phyloP scores from a whole-genome alignment of 2,113 vertebrate genomes.

The Clarias batrachus region DNA sequence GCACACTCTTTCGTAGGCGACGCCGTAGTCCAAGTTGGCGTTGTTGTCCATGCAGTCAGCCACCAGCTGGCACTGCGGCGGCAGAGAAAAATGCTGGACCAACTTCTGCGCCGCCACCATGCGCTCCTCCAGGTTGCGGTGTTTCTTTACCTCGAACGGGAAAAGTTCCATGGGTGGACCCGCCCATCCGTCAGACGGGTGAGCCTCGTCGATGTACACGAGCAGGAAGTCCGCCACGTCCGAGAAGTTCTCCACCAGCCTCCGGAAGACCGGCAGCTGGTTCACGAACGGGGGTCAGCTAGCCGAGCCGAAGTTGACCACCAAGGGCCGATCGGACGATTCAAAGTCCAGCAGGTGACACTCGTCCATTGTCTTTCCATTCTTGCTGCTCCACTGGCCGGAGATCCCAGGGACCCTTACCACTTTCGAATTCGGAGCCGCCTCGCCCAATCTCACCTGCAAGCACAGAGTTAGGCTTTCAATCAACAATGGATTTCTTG shows the following conservation, averaged over 20 bases:
- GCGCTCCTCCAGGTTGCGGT: constrained; percentile 88
- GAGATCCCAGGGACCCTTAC: constrained; percentile 76
- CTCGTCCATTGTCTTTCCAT: constrained; percentile 63
- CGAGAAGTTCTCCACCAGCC: constrained; percentile 92
- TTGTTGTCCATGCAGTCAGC: constrained; percentile 98
- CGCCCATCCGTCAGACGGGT: constrained; percentile 94
- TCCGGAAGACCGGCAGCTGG: constrained; percentile 90
- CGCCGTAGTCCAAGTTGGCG: constrained; percentile 90
- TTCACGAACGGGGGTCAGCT: constrained; percentile 96
- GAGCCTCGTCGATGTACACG: constrained; percentile 97
- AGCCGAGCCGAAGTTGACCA: constrained; percentile 96
- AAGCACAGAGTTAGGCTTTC: constrained; percentile 17
- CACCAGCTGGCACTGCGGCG: constrained; percentile 88
- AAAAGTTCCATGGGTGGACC: constrained; percentile 80
- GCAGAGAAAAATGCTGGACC: constrained; percentile 84
- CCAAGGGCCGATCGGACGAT: constrained; percentile 83
- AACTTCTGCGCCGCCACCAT: constrained; percentile 85
- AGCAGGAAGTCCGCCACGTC: constrained; percentile 92
- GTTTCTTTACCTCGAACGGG: constrained; percentile 86
- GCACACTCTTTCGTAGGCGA: constrained; percentile 91
- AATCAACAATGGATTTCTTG: background rate
- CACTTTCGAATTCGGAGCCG: constrained; percentile 92
- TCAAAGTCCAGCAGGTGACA: constrained; percentile 93
- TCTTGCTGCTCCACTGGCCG: constrained; percentile 49
- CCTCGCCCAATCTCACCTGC: constrained; percentile 89